Evolutionary conservation across 2,797 vertebrate species (phyloP).

Genomic region (Fistularia commersonii): DNA sequence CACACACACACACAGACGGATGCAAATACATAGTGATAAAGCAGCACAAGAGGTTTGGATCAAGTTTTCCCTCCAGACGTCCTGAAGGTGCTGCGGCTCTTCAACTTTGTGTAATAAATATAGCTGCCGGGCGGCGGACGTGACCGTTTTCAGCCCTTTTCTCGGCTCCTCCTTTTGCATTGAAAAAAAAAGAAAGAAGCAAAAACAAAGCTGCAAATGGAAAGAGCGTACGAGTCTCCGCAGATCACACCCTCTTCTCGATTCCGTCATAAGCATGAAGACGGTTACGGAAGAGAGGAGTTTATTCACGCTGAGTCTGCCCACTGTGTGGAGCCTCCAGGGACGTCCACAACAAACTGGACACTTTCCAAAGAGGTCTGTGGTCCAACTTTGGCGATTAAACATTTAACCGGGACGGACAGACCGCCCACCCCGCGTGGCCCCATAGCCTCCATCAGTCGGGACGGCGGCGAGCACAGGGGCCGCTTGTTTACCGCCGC

Average conservation of each 20-base stretch:
- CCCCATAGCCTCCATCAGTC: conserved; percentile 21
- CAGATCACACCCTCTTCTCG: conserved; percentile 42
- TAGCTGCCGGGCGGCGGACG: conserved; percentile 40
- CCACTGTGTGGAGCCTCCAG: conserved; percentile 39
- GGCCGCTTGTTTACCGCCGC: conserved; percentile 43
- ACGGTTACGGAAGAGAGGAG: conserved; percentile 50
- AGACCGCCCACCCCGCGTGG: conserved; percentile 31
- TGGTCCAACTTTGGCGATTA: conserved; percentile 40
- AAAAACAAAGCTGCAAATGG: conserved; percentile 26
- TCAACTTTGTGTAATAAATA: conserved; percentile 44
- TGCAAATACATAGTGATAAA: conserved; percentile 5
- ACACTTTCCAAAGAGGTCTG: conserved; percentile 27
- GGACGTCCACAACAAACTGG: conserved; percentile 13
- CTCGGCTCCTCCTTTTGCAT: conserved; percentile 36
- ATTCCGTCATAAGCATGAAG: conserved; percentile 37
- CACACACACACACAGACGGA: too few species aligned
- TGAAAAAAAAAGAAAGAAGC: too few species aligned
- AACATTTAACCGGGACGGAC: conserved; percentile 47
- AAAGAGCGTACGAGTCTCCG: conserved; percentile 28
- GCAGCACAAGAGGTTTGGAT: conserved; percentile 16
- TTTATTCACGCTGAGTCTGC: conserved; percentile 43
- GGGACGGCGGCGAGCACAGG: conserved; percentile 14
- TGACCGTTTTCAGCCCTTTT: conserved; percentile 26
- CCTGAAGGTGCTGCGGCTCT: conserved; percentile 28
- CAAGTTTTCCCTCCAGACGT: conserved; percentile 14